A percentile compares a stretch with the other conserved stretches of the same genome.
Conservation (phyloP, 1,140 invertebrate species). For the Ceratina calcarata region DNA sequence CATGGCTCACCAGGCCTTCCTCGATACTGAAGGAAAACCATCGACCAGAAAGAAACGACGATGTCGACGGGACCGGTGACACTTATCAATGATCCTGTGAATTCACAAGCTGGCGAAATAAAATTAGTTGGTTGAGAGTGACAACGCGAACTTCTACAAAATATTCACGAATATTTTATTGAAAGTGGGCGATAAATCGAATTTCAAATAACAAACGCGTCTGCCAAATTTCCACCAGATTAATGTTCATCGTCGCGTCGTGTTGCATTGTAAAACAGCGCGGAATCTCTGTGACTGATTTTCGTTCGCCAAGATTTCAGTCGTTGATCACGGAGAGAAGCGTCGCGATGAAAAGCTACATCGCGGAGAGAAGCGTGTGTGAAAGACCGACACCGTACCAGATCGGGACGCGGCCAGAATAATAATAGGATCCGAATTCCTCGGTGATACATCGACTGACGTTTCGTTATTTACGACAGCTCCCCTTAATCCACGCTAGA, state of each 20-base stretch:
- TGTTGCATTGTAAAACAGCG: neutral
- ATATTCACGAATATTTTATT: neutral
- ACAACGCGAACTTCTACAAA: neutral
- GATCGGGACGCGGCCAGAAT: constrained; percentile 64
- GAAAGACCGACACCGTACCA: constrained; percentile 44
- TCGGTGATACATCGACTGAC: constrained; percentile 70
- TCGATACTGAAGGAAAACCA: neutral
- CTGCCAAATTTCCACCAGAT: too few relatives aligned
- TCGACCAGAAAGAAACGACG: neutral
- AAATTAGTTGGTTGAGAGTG: too few relatives aligned
- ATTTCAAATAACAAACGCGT: neutral
- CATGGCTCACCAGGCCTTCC: neutral
- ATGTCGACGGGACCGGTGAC: neutral
- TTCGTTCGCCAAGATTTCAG: neutral
- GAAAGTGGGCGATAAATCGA: neutral
- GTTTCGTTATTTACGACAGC: constrained; percentile 71
- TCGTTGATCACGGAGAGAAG: constrained; percentile 27
- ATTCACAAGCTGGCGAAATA: neutral
- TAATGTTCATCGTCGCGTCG: neutral
- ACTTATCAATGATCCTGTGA: constrained; percentile 25
- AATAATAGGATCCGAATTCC: constrained; percentile 68
- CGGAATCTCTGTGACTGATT: neutral
- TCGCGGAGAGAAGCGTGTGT: constrained; percentile 13
- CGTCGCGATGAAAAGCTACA: constrained; percentile 44
- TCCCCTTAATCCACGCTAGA: constrained; percentile 65